Evolutionary conservation across 2,113 vertebrate species (phyloP), one percentile per base, ranked within the genome.

Genomic region (Pterocles orientalis): DNA sequence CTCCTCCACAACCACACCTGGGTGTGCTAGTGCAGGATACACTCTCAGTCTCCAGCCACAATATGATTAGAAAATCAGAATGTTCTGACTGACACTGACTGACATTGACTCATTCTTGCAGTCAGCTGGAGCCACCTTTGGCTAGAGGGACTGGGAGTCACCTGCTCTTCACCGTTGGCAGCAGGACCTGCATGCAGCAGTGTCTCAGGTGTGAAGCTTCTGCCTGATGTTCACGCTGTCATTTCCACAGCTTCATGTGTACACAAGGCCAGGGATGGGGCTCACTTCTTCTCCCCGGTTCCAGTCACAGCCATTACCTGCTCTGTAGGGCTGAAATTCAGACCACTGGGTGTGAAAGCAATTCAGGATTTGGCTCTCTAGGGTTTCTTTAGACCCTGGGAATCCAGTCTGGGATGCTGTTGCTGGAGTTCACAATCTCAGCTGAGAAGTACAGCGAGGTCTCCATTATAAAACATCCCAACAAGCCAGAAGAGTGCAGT

Each of bases 401-500:
- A 77, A 61, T 70, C n/a, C 43, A 16, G 10, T 21, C 34, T 26
- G 31, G 45, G 41, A 3, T 65, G 70, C 31, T 50, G 21, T 53
- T 85, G 39, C 57, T 72, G 82, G 71, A 77, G 58, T 29, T 88
- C 64, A 47, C 45, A 41, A 5, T 43, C n/a, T 62, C 72, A 88
- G 64, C 23, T 7, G 0, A 48, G 51, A 54, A 58, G 14, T 12
- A 18, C 48, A 73, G 18, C 0, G 0, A 29, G 43, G 15, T 69
- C 62, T 57, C 61, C 58, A 3, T 73, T 12, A 8, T 14, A 33
- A 87, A 61, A 68, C 50, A n/a, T 20, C 14, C 24, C 43, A 71
- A 33, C 25, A 26, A 71, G 48, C 0, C 0, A 64, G 71, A 62
- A 64, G 51, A 73, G 24, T 0, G 0, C 31, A 19, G 41, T 3